Evolutionary conservation across 2,797 vertebrate species (phyloP), one percentile per base, ranked within the genome.

Genomic region (Myotis daubentonii): DNA sequence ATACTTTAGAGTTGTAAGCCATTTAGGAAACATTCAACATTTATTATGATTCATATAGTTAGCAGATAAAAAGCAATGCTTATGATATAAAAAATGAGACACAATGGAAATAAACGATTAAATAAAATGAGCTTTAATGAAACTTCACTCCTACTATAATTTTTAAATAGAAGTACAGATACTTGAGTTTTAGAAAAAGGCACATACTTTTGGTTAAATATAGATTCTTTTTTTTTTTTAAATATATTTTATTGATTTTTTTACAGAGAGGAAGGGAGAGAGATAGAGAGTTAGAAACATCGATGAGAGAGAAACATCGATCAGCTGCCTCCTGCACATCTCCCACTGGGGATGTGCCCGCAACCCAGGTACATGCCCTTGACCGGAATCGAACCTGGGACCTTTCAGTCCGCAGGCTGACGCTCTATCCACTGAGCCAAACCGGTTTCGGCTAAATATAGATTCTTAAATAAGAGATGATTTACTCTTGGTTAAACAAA

Each of bases 121-220:
- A 96, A 68, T 68, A 23, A 65, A 57, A 86, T 65, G 60, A 86
- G 79, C 86, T 95, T 87, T 72, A 72, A 72, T 88, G 72, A 60
- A 51, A 94, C 95, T 70, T 93, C 66, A 38, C 5, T 92, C 66
- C n/a, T 71, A 62, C 33, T 95, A 87, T 76, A 71, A 25, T 96
- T 95, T 85, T 74, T 84, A 55, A 84, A 22, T 36, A 65, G 4
- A 76, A 90, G 13, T 53, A 23, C 33, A 93, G 30, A 68, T 0
- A 51, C 36, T 82, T 79, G 76, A 41, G 15, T 28, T 89, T 70
- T 79, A 82, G 30, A 55, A 87, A 89, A 83, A 38, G 25, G 25
- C 17, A 62, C 33, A 62, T 62, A 71, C 19, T 12, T 36, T 93
- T 89, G 2, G 8, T 84, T 92, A 90, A 94, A 84, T 87, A 33